A percentile compares a stretch with the other conserved stretches of the same genome.
Conservation (phyloP, 2,888 invertebrate species). For the Parasteatoda lunata region DNA sequence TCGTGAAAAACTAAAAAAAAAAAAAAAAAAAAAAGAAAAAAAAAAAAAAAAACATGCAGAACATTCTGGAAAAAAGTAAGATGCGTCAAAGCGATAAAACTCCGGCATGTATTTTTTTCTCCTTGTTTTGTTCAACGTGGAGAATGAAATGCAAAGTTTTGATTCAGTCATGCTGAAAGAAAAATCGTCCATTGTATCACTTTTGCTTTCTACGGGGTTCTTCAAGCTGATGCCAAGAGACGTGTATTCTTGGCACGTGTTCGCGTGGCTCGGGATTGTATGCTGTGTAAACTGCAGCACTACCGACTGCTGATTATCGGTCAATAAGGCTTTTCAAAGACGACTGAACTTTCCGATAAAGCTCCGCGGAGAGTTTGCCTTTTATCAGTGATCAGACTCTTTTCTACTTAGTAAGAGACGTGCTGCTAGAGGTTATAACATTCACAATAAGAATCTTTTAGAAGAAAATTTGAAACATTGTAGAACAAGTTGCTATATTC, state of each 20-base stretch:
- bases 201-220: background rate
- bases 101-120: slow-evolving; percentile 9
- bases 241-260: slow-evolving; percentile 62
- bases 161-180: slow-evolving; percentile 17
- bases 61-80: slow-evolving; percentile 1
- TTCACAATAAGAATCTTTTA: background rate
- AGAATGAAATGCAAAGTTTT: slow-evolving; percentile 55
- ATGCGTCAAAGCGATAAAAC: slow-evolving; percentile 28
- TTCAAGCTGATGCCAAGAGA: slow-evolving; percentile 29
- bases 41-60: background rate
- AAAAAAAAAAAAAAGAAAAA: background rate
- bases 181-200: slow-evolving; percentile 13
- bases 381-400: slow-evolving; percentile 20
- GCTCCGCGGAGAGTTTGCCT: slow-evolving; percentile 33
- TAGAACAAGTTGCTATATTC: background rate
- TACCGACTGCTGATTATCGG: slow-evolving; percentile 65
- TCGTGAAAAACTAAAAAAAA: slow-evolving; percentile 14
- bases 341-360: slow-evolving; percentile 63
- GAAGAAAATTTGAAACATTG: slow-evolving; percentile 22
- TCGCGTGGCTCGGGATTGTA: slow-evolving; percentile 21
- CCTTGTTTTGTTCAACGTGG: slow-evolving; percentile 19
- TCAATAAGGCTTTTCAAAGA: slow-evolving; percentile 64
- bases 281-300: slow-evolving; percentile 54
- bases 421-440: background rate
- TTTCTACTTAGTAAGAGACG: slow-evolving; percentile 48